Evolutionary conservation across 2,888 invertebrate species (phyloP).

Genomic region (Tridacna crocea): DNA sequence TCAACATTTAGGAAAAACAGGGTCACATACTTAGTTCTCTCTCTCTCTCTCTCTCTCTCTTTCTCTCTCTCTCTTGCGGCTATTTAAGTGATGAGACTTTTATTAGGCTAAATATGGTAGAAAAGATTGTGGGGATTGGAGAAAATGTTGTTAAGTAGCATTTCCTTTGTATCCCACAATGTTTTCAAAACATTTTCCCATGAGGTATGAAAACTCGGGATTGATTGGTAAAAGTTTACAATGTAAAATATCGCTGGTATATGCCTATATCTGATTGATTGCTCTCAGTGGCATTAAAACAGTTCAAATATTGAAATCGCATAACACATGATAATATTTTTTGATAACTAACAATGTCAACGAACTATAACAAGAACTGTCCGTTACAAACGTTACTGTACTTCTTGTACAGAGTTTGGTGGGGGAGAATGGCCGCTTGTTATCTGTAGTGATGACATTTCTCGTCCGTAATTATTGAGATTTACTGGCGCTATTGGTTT

Average conservation of each 20-base stretch:
- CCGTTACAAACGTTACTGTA: background rate
- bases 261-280: background rate
- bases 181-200: background rate
- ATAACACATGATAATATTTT: too few species aligned
- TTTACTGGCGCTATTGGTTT: slow-evolving; percentile 1
- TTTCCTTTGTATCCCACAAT: too few species aligned
- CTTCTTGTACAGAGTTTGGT: slow-evolving; percentile 58
- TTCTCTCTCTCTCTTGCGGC: slow-evolving; percentile 4
- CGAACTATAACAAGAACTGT: too few species aligned
- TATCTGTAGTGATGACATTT: slow-evolving; percentile 50
- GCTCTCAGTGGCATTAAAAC: background rate
- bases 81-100: too few species aligned
- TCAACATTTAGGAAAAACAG: too few species aligned
- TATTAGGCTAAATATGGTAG: too few species aligned
- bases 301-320: too few species aligned
- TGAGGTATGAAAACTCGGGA: background rate
- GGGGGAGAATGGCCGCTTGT: slow-evolving; percentile 56
- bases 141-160: background rate
- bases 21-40: slow-evolving; percentile 36
- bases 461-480: slow-evolving; percentile 27
- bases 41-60: slow-evolving; percentile 22
- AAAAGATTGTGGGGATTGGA: background rate
- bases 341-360: too few species aligned
- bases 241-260: background rate
- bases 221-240: background rate